These are phyloP conservation scores for Trilocha varians DNA, from an alignment of 2,888 invertebrate species.

Conservation along the genomic window DNA sequence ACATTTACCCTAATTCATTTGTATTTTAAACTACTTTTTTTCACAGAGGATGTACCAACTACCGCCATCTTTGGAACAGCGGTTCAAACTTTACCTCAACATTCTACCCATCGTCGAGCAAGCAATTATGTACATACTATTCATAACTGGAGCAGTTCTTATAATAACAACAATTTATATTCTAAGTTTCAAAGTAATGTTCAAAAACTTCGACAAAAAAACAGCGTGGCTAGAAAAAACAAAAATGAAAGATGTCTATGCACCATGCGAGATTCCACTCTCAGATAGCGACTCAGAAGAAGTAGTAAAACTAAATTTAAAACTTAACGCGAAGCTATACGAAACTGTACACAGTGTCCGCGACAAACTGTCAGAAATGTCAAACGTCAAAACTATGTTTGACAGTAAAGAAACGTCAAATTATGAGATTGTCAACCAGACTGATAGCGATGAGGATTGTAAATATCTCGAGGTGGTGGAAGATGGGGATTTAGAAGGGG, in stretches of 20 bases:
- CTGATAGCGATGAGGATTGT: conserved; percentile 50
- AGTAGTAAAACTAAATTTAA: conserved; percentile 39
- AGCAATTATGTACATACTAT: conserved; percentile 68
- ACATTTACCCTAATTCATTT: no score
- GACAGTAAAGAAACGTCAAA: conserved; percentile 22
- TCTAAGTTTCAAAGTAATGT: conserved; percentile 60
- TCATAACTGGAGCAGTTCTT: conserved; percentile 64
- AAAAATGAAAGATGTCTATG: conserved; percentile 35
- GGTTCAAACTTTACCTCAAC: conserved; percentile 82
- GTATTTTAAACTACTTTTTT: conserved; percentile 18
- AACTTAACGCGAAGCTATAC: conserved; percentile 40
- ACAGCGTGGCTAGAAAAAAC: conserved; percentile 33
- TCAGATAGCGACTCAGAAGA: conserved; percentile 37
- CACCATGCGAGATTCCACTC: conserved; percentile 54
- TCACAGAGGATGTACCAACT: conserved; percentile 80
- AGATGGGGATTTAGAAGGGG: conserved; percentile 51
- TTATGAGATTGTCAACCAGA: conserved; percentile 37
- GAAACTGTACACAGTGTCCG: conserved; percentile 33
- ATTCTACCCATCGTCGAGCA: conserved; percentile 77
- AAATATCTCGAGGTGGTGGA: conserved; percentile 60
- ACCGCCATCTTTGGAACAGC: conserved; percentile 73
- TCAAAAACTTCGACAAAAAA: conserved; percentile 38
- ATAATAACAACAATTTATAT: conserved; percentile 63
- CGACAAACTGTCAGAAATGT: conserved; percentile 19
- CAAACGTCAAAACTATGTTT: conserved; percentile 37